Evolutionary conservation across 1,140 invertebrate genomes (phyloP).

Genomic region (Daktulosphaira vitifoliae): DNA sequence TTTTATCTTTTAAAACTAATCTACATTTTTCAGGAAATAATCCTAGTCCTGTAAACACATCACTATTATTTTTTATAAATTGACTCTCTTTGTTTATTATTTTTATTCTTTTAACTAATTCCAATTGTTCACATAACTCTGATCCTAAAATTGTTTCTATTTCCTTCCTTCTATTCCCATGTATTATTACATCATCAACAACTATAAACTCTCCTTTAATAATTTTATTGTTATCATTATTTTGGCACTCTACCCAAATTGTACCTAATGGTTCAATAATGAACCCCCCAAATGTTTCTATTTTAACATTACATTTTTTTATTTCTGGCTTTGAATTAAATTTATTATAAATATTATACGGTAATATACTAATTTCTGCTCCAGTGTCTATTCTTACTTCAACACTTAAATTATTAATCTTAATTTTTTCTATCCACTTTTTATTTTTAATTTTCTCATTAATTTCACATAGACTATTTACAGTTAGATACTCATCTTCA

Average conservation of each 20-base stretch:
- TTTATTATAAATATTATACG: conserved; percentile 18
- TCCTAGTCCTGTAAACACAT: conserved; percentile 3
- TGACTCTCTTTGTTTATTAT: not conserved
- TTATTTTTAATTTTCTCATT: not conserved
- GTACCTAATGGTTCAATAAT: conserved; percentile 21
- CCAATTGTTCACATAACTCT: conserved; percentile 29
- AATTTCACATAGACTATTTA: conserved; percentile 16
- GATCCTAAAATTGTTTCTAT: no score
- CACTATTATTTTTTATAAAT: conserved; percentile 22
- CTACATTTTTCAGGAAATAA: not conserved
- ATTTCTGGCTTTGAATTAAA: conserved; percentile 14
- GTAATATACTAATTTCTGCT: conserved; percentile 36
- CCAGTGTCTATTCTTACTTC: conserved; percentile 35
- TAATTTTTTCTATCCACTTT: no score
- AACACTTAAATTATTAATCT: conserved; percentile 28
- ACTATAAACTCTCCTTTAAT: conserved; percentile 14
- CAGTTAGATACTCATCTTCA: conserved; percentile 6
- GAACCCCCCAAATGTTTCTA: conserved; percentile 17
- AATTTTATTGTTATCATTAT: conserved; percentile 7
- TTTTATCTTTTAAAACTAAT: not conserved
- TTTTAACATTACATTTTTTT: conserved; percentile 18
- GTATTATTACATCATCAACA: conserved; percentile 7
- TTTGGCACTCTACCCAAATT: not conserved
- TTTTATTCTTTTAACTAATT: conserved; percentile 11
- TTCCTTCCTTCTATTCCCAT: not conserved